Conservation (phyloP, 30 jellyfish, hydroid and myxozoan genomes). For the Sanderia malayensis region DNA sequence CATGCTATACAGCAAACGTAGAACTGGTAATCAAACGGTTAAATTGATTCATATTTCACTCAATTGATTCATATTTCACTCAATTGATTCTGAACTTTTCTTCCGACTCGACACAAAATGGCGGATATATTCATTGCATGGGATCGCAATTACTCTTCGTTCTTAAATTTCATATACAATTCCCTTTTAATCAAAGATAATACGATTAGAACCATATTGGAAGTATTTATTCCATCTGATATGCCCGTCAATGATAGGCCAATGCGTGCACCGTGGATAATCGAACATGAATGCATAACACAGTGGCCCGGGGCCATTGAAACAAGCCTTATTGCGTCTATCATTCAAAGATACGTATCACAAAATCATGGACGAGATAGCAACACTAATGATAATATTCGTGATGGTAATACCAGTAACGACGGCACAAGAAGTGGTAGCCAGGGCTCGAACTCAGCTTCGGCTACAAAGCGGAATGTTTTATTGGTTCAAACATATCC, state of each 20-base stretch:
- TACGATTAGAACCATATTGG: not conserved
- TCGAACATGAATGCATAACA: constrained; percentile 37
- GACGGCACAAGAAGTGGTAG: too few relatives aligned
- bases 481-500: constrained; percentile 35
- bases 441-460: too few relatives aligned
- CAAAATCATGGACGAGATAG: not conserved
- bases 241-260: constrained; percentile 32
- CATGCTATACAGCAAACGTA: too few relatives aligned
- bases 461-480: not conserved
- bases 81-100: too few relatives aligned
- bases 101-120: too few relatives aligned
- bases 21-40: too few relatives aligned
- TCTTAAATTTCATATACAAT: constrained; percentile 12
- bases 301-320: constrained; percentile 27
- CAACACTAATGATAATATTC: not conserved
- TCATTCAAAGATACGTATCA: constrained; percentile 14
- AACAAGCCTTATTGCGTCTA: constrained; percentile 39
- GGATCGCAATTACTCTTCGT: constrained; percentile 24
- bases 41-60: too few relatives aligned
- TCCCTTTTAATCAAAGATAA: not conserved
- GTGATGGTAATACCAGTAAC: too few relatives aligned
- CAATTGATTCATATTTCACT: too few relatives aligned
- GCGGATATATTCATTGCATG: constrained; percentile 35
- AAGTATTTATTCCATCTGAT: constrained; percentile 10
- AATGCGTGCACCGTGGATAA: constrained; percentile 26